Percentiles rank a stretch among this genome's conserved stretches.
Conservation (phyloP, 1,140 invertebrate species). For the Caenorhabditis inopinata region DNA sequence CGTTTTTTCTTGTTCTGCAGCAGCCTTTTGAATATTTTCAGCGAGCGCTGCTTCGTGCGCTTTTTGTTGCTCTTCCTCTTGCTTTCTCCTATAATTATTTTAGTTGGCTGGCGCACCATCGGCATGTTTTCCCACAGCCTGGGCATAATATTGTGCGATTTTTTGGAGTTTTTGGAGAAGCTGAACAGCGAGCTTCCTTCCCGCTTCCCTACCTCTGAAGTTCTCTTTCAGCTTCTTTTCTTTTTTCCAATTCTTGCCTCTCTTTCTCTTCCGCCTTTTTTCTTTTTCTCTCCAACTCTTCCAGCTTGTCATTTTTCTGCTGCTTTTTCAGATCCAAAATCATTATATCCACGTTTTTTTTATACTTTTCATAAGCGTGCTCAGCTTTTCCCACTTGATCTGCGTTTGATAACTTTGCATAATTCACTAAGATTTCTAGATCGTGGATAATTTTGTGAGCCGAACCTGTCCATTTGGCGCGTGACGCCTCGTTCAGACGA, state of each 20-base stretch:
- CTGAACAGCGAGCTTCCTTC: no score
- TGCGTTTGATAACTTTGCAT: neutral
- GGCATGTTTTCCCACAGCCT: no score
- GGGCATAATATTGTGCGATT: no score
- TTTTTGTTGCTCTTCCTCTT: neutral
- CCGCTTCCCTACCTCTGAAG: no score
- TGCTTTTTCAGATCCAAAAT: slow-evolving; percentile 69
- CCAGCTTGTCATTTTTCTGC: slow-evolving; percentile 76
- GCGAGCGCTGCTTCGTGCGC: neutral
- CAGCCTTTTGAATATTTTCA: neutral
- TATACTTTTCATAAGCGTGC: neutral
- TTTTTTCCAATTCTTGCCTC: neutral
- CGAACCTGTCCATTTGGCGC: slow-evolving; percentile 13
- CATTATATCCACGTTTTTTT: slow-evolving; percentile 4
- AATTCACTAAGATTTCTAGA: neutral
- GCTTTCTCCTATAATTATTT: no score
- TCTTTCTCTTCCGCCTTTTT: slow-evolving; percentile 75
- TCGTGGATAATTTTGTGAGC: neutral
- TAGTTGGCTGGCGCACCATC: no score
- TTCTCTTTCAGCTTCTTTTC: neutral
- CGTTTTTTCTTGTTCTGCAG: slow-evolving; percentile 69
- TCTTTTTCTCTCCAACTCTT: slow-evolving; percentile 53
- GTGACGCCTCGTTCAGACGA: neutral
- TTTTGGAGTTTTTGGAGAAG: no score
- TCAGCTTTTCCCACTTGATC: slow-evolving; percentile 21